Evolutionary conservation across 2,888 invertebrate species (phyloP).

Genomic region (Deilephila porcellus): DNA sequence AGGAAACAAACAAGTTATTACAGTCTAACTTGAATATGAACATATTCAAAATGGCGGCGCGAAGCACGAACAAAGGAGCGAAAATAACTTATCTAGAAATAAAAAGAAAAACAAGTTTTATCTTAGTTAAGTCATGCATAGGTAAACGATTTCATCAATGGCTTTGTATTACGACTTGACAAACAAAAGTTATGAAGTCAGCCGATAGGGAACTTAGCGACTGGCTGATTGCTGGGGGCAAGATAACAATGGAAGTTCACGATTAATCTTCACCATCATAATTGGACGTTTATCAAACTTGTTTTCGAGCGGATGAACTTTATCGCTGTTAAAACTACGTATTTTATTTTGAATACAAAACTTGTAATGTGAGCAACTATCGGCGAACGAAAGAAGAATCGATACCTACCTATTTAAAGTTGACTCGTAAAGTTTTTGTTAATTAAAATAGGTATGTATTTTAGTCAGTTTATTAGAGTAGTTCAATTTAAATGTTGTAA

Average conservation of each 20-base stretch:
- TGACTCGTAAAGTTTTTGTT: no score
- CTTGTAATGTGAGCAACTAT: not conserved
- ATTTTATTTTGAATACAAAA: not conserved
- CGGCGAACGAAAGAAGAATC: not conserved
- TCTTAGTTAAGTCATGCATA: slow-evolving; percentile 47
- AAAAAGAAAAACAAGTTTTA: slow-evolving; percentile 52
- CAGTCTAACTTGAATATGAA: not conserved
- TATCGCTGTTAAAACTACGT: slow-evolving; percentile 19
- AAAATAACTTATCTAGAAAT: slow-evolving; percentile 25
- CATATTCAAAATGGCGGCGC: not conserved
- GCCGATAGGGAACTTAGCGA: slow-evolving; percentile 56
- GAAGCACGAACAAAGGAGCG: not conserved
- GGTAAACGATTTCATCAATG: slow-evolving; percentile 46
- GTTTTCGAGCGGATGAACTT: slow-evolving; percentile 29
- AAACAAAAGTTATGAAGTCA: slow-evolving; percentile 43
- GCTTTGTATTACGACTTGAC: slow-evolving; percentile 47
- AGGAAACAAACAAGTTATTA: not conserved
- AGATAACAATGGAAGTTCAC: slow-evolving; percentile 51
- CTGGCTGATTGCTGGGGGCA: slow-evolving; percentile 60
- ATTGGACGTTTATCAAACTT: slow-evolving; percentile 29
- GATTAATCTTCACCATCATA: slow-evolving; percentile 38
- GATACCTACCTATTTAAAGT: no score
- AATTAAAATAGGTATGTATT: no score
- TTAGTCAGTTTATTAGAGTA: no score
- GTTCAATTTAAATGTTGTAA: no score